phyloP scores from a whole-genome alignment of 2,797 vertebrate genomes.

The Mareca strepera region DNA sequence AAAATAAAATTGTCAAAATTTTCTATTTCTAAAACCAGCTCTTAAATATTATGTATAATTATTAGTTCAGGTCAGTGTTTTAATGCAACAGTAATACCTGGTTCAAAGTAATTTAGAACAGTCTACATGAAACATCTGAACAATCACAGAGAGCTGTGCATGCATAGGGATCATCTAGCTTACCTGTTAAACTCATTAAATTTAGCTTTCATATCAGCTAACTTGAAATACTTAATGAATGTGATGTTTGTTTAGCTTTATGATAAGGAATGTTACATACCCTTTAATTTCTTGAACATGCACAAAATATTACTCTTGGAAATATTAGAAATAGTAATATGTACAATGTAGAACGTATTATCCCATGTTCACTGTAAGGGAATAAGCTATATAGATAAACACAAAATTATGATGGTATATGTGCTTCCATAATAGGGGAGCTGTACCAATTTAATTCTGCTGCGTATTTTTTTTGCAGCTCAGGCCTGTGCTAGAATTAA shows the following conservation, averaged over 20 bases:
- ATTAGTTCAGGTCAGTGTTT: background rate
- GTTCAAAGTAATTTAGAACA: background rate
- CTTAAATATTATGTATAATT: background rate
- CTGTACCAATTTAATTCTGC: background rate
- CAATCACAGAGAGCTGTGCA: background rate
- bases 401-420: background rate
- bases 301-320: background rate
- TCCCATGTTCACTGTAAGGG: accelerated
- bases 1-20: background rate
- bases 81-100: background rate
- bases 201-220: background rate
- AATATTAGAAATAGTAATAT: background rate
- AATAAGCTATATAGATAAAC: background rate
- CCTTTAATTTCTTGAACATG: background rate
- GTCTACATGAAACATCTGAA: background rate
- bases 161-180: background rate
- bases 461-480: background rate
- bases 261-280: background rate
- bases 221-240: background rate
- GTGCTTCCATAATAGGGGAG: background rate
- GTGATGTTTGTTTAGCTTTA: background rate
- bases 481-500: background rate
- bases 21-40: background rate
- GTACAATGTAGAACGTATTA: background rate
- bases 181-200: background rate